These are phyloP conservation scores for Pipistrellus nathusii DNA, from an alignment of 2,797 vertebrate species.

Conservation along the genomic window DNA sequence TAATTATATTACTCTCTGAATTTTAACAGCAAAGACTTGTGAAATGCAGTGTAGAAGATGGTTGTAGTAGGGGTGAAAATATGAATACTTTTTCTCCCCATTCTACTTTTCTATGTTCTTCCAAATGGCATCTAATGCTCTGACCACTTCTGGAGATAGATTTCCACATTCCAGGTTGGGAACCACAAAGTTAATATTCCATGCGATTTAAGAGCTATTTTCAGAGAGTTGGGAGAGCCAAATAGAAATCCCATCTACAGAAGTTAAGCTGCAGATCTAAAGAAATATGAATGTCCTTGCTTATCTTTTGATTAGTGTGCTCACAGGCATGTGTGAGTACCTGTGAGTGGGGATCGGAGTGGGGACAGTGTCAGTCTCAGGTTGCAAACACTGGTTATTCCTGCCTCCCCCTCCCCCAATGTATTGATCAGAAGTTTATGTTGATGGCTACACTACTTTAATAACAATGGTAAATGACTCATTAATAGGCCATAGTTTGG, in stretches of 20 bases:
- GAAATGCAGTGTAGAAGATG: not conserved
- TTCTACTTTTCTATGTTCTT: slow-evolving; percentile 10
- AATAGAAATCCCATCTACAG: not conserved
- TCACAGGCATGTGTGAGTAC: not conserved
- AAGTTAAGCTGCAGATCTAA: slow-evolving; percentile 20
- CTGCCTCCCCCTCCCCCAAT: not conserved
- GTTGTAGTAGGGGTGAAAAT: not conserved
- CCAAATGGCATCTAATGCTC: slow-evolving; percentile 14
- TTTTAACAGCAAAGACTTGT: not conserved
- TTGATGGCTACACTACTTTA: not conserved
- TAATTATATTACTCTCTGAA: not conserved
- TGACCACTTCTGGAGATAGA: not conserved
- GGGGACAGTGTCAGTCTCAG: not conserved
- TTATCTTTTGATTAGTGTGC: not conserved
- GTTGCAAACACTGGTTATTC: not conserved
- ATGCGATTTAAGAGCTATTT: slow-evolving; percentile 27
- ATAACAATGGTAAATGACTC: slow-evolving; percentile 18
- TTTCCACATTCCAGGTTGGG: not conserved
- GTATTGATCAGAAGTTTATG: not conserved
- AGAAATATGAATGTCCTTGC: not conserved
- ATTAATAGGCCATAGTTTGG: slow-evolving; percentile 25
- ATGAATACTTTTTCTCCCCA: not conserved
- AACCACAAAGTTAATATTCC: slow-evolving; percentile 44
- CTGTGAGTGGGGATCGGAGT: not conserved
- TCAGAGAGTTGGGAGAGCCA: not conserved